Evolutionary conservation across 2,797 vertebrate genomes (phyloP), one percentile per base, ranked within the genome.

Genomic region (Crocodylus rhombifer): DNA sequence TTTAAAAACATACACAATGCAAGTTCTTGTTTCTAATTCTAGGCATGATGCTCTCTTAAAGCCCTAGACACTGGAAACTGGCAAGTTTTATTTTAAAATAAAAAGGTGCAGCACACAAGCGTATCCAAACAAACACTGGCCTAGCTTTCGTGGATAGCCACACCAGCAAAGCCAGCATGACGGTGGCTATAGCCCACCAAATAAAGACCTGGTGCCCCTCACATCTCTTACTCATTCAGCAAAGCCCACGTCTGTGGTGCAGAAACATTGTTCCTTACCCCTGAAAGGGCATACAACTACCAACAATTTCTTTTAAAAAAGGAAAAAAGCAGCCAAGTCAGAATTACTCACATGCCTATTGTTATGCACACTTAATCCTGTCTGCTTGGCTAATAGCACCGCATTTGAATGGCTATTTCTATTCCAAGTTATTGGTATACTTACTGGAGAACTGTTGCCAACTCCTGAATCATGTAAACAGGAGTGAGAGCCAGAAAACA

Each of bases 391-490:
- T 94, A 90, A 93, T 76, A 92, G 91, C 84, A 81, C 2, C 82
- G 73, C 80, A 95, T 92, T 96, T 92, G 89, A 96, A 96, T 69
- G 80, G 89, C 95, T 97, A 96, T 96, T 93, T 97, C 95, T 95
- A 92, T 96, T 97, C 95, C 95, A 94, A 96, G 95, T 87, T 80
- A 86, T 76, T 78, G 84, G 67, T 95, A 91, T 95, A 97, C 96
- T 95, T 93, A 94, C 94, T 95, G 91, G 94, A 95, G 96, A 96
- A 95, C 88, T 93, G 91, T 91, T 95, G 97, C 96, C 96, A 96
- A 94, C 93, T 91, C 95, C 94, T 91, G 91, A 97, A 96, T 96
- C 95, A 96, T 94, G 96, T 96, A 97, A 96, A 96, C 96, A 97
- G 87, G 82, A 74, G 25, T 84, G 80, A 91, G 95, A 89, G 95